Evolutionary conservation across 2,797 vertebrate genomes (phyloP), one percentile per base, ranked within the genome.

Genomic region (Falco naumanni): DNA sequence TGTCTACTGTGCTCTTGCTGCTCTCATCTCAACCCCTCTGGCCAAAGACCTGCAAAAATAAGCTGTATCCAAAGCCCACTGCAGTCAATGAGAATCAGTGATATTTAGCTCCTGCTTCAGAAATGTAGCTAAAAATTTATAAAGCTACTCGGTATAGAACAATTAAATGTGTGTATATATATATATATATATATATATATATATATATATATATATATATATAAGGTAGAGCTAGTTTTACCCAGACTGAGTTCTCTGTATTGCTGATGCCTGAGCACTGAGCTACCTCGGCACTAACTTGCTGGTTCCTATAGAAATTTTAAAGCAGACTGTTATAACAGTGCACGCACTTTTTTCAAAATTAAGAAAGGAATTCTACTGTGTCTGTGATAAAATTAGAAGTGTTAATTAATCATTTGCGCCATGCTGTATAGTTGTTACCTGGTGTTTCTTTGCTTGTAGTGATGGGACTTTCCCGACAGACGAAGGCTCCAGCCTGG

Each of bases 381-480:
- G 15, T 41, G 22, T 54, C 25, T 74, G 45, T 47, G 61, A 21
- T 79, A 50, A 21, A 60, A 89, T 66, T 69, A 57, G 26, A 83
- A 72, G 25, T 45, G 33, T 48, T 69, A 74, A 79, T 84, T 61
- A 78, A n/a, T 61, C 3, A 2, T 15, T 51, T 77, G 63, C 13
- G 6, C 19, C 41, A 43, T 54, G 22, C 33, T 77, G 16, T 19
- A 26, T 37, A 37, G 39, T 79, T 84, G 39, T 82, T 84, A 80
- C 6, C 0, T 16, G 75, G 28, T 89, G 50, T 87, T 96, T 88
- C 57, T 84, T 68, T 87, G 61, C 91, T 83, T 87, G 45, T 89
- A 98, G 97, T 28, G 97, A 95, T 96, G 97, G 96, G 75, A 97
- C 96, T 82, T 97, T 97, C 80, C 97, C 72, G 0, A 96, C 95